Evolutionary conservation across 1,140 invertebrate species (phyloP).

Genomic region (Microvelia longipes): DNA sequence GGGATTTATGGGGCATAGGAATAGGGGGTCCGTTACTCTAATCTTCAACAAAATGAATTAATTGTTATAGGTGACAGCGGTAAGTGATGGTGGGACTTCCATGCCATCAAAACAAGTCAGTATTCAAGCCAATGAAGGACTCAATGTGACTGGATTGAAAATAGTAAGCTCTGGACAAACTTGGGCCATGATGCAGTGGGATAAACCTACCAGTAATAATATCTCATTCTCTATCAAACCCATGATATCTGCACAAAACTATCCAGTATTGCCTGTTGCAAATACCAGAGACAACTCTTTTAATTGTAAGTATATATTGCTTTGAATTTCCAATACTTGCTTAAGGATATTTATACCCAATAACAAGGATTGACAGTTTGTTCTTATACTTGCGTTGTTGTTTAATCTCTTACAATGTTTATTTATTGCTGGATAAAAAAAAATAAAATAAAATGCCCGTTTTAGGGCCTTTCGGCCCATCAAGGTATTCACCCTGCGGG

Average conservation of each 20-base stretch:
- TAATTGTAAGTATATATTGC: background rate
- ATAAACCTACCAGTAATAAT: background rate
- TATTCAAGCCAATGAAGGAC: background rate
- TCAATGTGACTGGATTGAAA: background rate
- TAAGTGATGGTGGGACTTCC: slow-evolving; percentile 6
- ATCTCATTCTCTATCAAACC: background rate
- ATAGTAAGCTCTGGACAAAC: background rate
- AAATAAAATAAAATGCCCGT: no score
- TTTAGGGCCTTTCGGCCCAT: no score
- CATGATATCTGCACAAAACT: background rate
- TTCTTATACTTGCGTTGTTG: background rate
- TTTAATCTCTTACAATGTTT: background rate
- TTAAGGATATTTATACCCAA: no score
- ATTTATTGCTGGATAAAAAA: no score
- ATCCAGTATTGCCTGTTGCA: background rate
- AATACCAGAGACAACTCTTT: background rate
- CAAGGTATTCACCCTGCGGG: no score
- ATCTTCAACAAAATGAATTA: background rate
- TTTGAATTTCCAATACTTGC: no score
- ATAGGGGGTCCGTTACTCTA: background rate
- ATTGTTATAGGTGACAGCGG: background rate
- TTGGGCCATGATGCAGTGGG: background rate
- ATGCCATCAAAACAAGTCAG: background rate
- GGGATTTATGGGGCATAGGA: no score
- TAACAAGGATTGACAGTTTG: no score